Conservation (phyloP, 1,140 invertebrate species). For the Drosophila repleta region DNA sequence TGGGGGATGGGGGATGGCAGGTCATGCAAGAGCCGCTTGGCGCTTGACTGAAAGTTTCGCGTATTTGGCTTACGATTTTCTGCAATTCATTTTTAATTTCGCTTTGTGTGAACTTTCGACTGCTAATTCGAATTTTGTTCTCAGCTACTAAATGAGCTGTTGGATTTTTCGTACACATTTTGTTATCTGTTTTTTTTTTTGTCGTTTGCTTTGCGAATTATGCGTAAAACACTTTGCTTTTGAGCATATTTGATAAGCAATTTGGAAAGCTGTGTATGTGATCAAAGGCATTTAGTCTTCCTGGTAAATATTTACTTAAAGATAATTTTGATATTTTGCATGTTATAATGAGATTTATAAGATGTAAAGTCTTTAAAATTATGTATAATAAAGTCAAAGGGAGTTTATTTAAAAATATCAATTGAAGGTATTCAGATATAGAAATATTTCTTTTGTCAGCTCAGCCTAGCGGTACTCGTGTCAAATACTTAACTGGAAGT, state of each 20-base stretch:
- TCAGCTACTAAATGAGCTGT: conserved; percentile 17
- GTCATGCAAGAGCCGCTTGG: neutral
- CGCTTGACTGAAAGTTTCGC: conserved; percentile 10
- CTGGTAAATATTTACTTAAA: no score
- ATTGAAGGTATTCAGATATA: no score
- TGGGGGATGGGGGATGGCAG: neutral
- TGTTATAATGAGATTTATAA: no score
- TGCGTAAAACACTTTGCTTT: neutral
- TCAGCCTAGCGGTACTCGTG: no score
- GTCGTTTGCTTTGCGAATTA: neutral
- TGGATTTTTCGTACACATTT: neutral
- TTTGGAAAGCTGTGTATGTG: neutral
- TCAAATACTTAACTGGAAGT: no score
- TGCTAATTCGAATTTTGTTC: conserved; percentile 28
- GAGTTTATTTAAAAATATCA: no score
- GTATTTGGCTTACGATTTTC: conserved; percentile 44
- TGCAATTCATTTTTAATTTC: conserved; percentile 69
- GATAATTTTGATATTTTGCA: no score
- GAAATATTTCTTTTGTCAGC: no score
- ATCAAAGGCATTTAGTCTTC: neutral
- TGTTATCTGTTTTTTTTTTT: neutral
- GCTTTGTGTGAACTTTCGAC: conserved; percentile 38
- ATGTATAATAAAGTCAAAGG: no score
- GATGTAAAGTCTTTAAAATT: no score
- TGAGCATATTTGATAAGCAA: neutral